Conservation (phyloP, 2,888 invertebrate species). For the Hirudinaria manillensis region DNA sequence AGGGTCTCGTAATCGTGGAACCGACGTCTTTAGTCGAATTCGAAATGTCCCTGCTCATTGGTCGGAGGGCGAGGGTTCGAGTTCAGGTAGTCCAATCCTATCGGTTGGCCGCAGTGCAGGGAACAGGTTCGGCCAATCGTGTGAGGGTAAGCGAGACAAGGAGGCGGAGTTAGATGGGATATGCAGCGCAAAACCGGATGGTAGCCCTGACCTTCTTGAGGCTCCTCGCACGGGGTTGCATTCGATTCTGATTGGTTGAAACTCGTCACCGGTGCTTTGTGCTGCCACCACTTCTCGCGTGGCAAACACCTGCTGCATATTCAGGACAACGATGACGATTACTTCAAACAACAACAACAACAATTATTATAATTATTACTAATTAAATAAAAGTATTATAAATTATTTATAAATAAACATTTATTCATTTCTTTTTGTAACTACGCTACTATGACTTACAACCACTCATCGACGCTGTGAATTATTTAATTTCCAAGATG, state of each 20-base stretch:
- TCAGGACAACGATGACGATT: not conserved
- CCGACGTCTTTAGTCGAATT: not conserved
- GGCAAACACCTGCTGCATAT: not conserved
- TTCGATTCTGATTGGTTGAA: not conserved
- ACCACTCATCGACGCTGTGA: too few species aligned
- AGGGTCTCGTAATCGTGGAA: not conserved
- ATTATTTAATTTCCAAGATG: too few species aligned
- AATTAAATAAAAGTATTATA: too few species aligned
- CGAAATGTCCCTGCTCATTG: not conserved
- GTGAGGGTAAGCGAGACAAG: constrained; percentile 1
- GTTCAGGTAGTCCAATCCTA: constrained; percentile 1
- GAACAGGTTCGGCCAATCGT: not conserved
- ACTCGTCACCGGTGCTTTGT: not conserved
- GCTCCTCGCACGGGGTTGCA: not conserved
- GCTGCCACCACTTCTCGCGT: not conserved
- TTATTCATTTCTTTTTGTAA: too few species aligned
- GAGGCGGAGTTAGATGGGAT: constrained; percentile 12
- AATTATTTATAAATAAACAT: too few species aligned
- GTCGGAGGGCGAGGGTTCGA: constrained; percentile 1
- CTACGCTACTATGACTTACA: too few species aligned
- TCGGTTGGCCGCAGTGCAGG: constrained; percentile 7
- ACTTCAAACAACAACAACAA: not conserved
- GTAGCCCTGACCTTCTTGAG: not conserved
- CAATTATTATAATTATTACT: too few species aligned
- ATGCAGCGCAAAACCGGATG: not conserved